Conservation (phyloP, 2,113 vertebrate species). For the Elephas maximus region DNA sequence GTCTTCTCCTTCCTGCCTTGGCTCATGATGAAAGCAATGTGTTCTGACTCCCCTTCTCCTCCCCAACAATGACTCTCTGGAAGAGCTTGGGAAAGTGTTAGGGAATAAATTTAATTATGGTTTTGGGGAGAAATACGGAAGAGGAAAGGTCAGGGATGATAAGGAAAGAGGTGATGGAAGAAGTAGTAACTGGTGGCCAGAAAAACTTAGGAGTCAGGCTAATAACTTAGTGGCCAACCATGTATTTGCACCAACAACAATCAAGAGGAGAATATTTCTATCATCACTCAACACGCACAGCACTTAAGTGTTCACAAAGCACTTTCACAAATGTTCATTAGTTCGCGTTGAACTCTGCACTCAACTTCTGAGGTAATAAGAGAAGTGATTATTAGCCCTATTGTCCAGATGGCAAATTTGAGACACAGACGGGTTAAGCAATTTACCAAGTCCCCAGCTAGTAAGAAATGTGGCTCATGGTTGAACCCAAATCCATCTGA, state of each 20-base stretch:
- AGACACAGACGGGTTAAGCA: not conserved
- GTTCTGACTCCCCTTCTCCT: not conserved
- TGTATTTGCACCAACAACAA: not conserved
- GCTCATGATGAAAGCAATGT: not conserved
- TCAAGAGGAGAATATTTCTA: not conserved
- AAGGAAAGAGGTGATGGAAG: not conserved
- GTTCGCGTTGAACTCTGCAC: not conserved
- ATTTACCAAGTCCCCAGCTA: not conserved
- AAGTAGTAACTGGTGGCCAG: not conserved
- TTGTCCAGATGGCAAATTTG: not conserved
- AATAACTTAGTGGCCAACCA: not conserved
- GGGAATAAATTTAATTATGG: not conserved
- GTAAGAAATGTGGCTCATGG: not conserved
- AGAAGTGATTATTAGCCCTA: not conserved
- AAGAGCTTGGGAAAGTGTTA: not conserved
- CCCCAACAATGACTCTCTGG: not conserved
- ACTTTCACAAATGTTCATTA: not conserved
- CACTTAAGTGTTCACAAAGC: not conserved
- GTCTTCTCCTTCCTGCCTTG: not conserved
- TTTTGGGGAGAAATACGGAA: not conserved
- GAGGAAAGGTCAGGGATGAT: not conserved
- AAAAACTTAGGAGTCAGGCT: not conserved
- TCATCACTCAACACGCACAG: fast-evolving
- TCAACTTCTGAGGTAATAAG: not conserved
- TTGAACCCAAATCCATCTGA: not conserved